These are phyloP conservation scores for Pantherophis alleghaniensis DNA, from an alignment of 2,797 vertebrate genomes.

Conservation along the genomic window DNA sequence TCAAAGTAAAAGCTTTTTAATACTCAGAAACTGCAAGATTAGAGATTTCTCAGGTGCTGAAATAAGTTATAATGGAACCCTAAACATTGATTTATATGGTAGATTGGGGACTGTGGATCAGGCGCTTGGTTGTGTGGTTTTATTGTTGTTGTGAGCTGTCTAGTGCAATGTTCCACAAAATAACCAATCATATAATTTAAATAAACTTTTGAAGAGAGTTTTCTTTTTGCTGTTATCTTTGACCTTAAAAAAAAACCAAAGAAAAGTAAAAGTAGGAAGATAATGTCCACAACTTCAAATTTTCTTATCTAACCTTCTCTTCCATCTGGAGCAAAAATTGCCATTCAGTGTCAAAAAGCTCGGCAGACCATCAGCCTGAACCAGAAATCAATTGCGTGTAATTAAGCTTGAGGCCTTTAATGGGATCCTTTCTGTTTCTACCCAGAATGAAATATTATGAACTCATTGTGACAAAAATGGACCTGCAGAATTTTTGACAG, in stretches of 20 bases:
- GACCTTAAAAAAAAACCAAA: background rate
- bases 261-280: background rate
- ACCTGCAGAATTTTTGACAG: background rate
- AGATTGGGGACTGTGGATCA: background rate
- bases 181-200: background rate
- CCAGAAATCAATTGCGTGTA: background rate
- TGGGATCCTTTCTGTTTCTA: background rate
- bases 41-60: background rate
- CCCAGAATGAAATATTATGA: background rate
- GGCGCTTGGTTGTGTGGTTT: background rate
- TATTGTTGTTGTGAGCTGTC: background rate
- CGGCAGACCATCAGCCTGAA: background rate
- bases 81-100: background rate
- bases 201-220: background rate
- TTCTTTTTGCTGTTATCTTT: background rate
- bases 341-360: background rate
- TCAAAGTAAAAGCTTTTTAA: background rate
- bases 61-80: background rate
- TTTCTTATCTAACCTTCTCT: background rate
- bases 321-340: background rate
- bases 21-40: background rate
- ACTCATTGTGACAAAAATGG: background rate
- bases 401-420: background rate
- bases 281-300: background rate
- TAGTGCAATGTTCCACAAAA: background rate